Evolutionary conservation across 2,113 vertebrate species (phyloP).

Genomic region (Tragelaphus buxtoni): DNA sequence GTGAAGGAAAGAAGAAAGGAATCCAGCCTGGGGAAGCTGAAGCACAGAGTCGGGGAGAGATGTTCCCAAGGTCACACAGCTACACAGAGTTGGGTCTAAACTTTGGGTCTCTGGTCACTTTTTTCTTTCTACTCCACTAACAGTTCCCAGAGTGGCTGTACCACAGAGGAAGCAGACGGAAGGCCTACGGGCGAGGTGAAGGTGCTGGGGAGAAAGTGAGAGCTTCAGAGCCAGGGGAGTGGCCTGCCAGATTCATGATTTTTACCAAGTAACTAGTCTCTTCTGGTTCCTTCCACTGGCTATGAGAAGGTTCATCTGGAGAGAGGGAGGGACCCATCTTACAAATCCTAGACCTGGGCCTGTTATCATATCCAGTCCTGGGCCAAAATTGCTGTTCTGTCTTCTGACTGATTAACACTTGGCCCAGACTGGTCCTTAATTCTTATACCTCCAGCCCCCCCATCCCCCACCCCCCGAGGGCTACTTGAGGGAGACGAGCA

Average conservation of each 20-base stretch:
- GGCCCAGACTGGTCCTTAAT: background rate
- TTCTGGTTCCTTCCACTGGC: background rate
- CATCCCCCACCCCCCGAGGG: background rate
- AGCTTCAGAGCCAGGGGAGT: background rate
- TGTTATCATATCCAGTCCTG: too few species aligned
- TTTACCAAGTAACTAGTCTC: background rate
- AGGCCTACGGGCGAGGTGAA: rapidly evolving
- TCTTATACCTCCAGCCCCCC: background rate
- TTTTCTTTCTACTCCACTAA: background rate
- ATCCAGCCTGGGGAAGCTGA: background rate
- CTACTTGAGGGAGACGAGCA: background rate
- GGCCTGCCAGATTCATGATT: background rate
- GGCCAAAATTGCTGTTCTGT: background rate
- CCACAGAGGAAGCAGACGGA: rapidly evolving
- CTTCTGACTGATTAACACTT: background rate
- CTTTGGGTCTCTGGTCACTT: background rate
- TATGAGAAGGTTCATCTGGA: background rate
- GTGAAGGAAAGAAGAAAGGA: background rate
- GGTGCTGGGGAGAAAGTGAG: background rate
- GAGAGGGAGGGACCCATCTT: background rate
- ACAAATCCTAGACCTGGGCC: background rate
- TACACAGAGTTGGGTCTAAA: background rate
- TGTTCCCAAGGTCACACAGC: background rate
- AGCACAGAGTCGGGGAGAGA: background rate
- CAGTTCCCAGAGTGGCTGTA: background rate